Evolutionary conservation across 2,888 invertebrate genomes (phyloP).

Genomic region (Pollenia labialis): DNA sequence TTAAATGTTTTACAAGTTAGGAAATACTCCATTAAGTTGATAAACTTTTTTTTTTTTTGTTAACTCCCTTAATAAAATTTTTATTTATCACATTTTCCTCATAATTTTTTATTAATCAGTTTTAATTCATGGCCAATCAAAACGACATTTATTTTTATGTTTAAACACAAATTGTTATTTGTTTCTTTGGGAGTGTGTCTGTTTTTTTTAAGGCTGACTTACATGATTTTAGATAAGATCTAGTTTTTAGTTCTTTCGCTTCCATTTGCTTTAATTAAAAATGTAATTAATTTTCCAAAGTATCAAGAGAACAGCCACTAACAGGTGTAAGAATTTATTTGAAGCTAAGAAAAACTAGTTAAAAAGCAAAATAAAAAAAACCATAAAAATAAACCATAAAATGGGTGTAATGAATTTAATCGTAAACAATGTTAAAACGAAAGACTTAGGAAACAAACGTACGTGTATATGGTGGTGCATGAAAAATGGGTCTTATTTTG

Average conservation of each 20-base stretch:
- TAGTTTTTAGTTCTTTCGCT: conserved; percentile 5
- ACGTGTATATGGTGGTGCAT: not conserved
- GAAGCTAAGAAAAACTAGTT: not conserved
- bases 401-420: conserved; percentile 64
- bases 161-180: conserved; percentile 45
- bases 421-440: not conserved
- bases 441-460: conserved; percentile 46
- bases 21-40: conserved; percentile 19
- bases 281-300: conserved; percentile 65
- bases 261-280: conserved; percentile 69
- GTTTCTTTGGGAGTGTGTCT: not conserved
- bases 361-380: not conserved
- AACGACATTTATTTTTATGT: conserved; percentile 57
- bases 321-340: conserved; percentile 49
- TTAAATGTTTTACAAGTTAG: not conserved
- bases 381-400: conserved; percentile 6
- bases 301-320: conserved; percentile 7
- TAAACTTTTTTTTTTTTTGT: not conserved
- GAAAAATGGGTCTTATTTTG: too few species aligned
- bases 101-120: conserved; percentile 19
- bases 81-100: conserved; percentile 24
- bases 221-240: conserved; percentile 56
- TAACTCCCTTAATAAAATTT: conserved; percentile 16
- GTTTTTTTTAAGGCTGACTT: not conserved
- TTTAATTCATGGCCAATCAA: conserved; percentile 34